Percentiles rank a stretch among this genome's conserved stretches.
Evolutionary conservation across 1,140 invertebrate genomes (phyloP).

Genomic region (Papilio xuthus): DNA sequence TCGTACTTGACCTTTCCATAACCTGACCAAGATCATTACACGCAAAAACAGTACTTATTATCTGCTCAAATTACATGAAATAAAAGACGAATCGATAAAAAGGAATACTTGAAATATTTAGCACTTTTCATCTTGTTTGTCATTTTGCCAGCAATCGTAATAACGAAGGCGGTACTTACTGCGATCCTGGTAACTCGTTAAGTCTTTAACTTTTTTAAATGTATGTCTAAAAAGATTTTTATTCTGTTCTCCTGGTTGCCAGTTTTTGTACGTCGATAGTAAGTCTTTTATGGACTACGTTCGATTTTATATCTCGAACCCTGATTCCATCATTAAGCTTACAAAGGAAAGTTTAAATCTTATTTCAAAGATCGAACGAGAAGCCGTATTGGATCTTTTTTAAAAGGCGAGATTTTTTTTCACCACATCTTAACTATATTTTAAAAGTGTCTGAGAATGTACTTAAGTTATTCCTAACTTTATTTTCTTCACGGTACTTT

Average conservation of each 20-base stretch:
- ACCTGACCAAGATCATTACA: background rate
- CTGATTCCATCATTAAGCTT: conserved; percentile 36
- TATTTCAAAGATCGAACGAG: conserved; percentile 22
- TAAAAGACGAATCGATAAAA: background rate
- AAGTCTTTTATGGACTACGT: conserved; percentile 29
- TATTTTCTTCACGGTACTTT: background rate
- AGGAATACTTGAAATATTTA: conserved; percentile 14
- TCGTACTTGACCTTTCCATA: conserved; percentile 1
- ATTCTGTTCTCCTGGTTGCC: conserved; percentile 23
- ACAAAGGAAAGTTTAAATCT: conserved; percentile 36
- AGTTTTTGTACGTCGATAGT: conserved; percentile 29
- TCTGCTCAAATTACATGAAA: background rate
- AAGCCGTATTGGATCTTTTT: conserved; percentile 30
- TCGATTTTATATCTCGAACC: conserved; percentile 31
- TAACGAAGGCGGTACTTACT: conserved; percentile 13
- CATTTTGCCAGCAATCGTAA: conserved; percentile 16
- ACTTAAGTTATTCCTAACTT: background rate
- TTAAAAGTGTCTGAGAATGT: conserved; percentile 12
- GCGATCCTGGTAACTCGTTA: conserved; percentile 27
- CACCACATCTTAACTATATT: conserved; percentile 26
- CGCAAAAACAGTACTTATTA: background rate
- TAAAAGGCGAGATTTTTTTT: conserved; percentile 17
- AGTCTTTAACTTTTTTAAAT: conserved; percentile 30
- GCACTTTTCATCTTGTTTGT: background rate
- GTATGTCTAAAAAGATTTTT: conserved; percentile 29